phyloP scores from a whole-genome alignment of 1,140 invertebrate species.

The Drosophila tristis region DNA sequence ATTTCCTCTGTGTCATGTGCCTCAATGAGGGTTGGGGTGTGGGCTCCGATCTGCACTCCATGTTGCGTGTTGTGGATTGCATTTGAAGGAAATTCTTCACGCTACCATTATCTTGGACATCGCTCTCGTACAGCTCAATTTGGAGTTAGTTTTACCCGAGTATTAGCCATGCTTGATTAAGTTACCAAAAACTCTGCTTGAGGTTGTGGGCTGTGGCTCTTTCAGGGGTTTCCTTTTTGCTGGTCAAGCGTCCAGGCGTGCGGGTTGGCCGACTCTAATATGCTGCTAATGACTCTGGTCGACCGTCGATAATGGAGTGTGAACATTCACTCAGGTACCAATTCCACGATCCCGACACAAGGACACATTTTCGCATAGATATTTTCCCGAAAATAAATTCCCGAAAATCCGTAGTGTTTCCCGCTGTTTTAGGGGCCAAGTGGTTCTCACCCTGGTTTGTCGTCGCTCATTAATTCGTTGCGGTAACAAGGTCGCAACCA shows the following conservation, averaged over 20 bases:
- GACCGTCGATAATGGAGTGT: constrained; percentile 78
- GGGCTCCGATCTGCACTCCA: constrained; percentile 7
- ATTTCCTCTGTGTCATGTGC: constrained; percentile 51
- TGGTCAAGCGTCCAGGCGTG: constrained; percentile 43
- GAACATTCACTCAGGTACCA: constrained; percentile 50
- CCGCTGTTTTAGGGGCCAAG: constrained; percentile 26
- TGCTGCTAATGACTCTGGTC: constrained; percentile 76
- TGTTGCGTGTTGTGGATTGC: constrained; percentile 57
- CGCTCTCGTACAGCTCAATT: constrained; percentile 56
- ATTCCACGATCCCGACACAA: constrained; percentile 19
- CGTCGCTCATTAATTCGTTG: constrained; percentile 45
- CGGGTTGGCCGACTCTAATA: constrained; percentile 57
- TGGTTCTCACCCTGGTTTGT: constrained; percentile 20
- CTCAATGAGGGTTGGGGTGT: constrained; percentile 50
- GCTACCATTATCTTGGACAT: constrained; percentile 64
- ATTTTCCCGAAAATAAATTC: constrained; percentile 20
- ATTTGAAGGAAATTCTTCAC: constrained; percentile 53
- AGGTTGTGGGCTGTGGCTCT: constrained; percentile 6
- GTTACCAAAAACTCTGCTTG: constrained; percentile 28
- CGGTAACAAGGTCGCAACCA: constrained; percentile 40
- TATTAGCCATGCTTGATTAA: constrained; percentile 45
- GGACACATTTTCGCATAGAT: constrained; percentile 27
- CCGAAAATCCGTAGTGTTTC: constrained; percentile 18
- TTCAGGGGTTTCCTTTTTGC: constrained; percentile 10
- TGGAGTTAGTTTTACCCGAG: constrained; percentile 28